Evolutionary conservation across 2,113 vertebrate species (phyloP), one percentile per base, ranked within the genome.

Genomic region (Istiophorus platypterus): DNA sequence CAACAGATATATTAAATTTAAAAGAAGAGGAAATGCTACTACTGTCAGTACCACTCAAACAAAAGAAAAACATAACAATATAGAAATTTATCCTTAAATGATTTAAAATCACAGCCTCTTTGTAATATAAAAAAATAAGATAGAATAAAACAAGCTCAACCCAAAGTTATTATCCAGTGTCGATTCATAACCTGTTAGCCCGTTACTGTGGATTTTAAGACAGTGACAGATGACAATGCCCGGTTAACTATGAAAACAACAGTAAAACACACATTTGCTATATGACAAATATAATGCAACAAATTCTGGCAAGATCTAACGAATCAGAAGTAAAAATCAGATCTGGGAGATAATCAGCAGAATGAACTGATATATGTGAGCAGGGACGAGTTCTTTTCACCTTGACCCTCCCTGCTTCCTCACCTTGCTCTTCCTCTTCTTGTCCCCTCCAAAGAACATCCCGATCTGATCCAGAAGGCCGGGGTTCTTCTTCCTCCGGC

Each of bases 371-470:
- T 31, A 79, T 69, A 74, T 57, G 49, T 22, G 26, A 70, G 76
- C 69, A 29, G 39, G 18, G 57, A 78, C 22, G 9, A 65, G 71
- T 41, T 67, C n/a, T 54, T 54, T 24, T 26, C 67, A 61, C 26
- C 56, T 51, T 54, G 73, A 85, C 75, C 22, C 63, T 80, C 86
- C 91, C 83, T 85, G 91, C 95, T 71, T 95, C 95, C 96, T 97
- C 98, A 99, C 98, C 98, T 99, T 99, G 95, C 97, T 96, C 96
- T 98, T 97, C 91, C 96, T 98, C 82, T 97, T 96, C 94, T 96
- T 97, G 93, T 99, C 98, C 67, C 96, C 97, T 90, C 97, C 96
- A 93, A 99, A 99, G 96, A 99, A 97, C 89, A 96, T 97, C 85
- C 98, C 98, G 85, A 99, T 96, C 89, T 98, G 98, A 94, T 99